These are phyloP conservation scores for Macrotrachela quadricornifera DNA, from an alignment of 1,140 invertebrate genomes.

Conservation along the genomic window DNA sequence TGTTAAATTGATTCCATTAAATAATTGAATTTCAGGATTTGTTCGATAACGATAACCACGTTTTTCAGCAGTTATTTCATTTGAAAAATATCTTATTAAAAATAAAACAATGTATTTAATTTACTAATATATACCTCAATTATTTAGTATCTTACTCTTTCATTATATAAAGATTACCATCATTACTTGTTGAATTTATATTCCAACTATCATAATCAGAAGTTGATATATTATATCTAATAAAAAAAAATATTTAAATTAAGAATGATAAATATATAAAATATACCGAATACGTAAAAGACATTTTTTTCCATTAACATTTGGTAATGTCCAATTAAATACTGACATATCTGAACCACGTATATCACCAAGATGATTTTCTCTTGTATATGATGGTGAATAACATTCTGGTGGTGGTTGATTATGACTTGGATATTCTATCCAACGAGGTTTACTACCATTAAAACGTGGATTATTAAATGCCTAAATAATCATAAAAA, in stretches of 20 bases:
- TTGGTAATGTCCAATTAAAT: constrained; percentile 28
- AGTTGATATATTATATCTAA: constrained; percentile 29
- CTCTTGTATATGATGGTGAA: constrained; percentile 22
- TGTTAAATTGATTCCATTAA: constrained; percentile 15
- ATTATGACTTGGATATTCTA: constrained; percentile 18
- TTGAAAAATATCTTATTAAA: no score
- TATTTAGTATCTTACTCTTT: no score
- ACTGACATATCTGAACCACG: constrained; percentile 17
- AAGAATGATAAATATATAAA: background rate
- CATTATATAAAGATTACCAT: no score
- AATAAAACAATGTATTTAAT: no score
- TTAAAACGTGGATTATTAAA: constrained; percentile 9
- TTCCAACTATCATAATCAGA: constrained; percentile 23
- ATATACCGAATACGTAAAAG: constrained; percentile 23
- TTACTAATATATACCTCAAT: no score
- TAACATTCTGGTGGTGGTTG: constrained; percentile 18
- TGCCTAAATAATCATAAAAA: constrained; percentile 9
- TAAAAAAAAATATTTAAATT: background rate
- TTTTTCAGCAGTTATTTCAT: constrained; percentile 8
- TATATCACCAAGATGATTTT: constrained; percentile 29
- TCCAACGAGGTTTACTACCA: constrained; percentile 18
- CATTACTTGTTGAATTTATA: constrained; percentile 11
- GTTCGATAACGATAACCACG: constrained; percentile 24
- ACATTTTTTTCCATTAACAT: constrained; percentile 20
- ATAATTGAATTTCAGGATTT: constrained; percentile 22